Conservation (phyloP, 2,113 vertebrate genomes). For the Camelus bactrianus region DNA sequence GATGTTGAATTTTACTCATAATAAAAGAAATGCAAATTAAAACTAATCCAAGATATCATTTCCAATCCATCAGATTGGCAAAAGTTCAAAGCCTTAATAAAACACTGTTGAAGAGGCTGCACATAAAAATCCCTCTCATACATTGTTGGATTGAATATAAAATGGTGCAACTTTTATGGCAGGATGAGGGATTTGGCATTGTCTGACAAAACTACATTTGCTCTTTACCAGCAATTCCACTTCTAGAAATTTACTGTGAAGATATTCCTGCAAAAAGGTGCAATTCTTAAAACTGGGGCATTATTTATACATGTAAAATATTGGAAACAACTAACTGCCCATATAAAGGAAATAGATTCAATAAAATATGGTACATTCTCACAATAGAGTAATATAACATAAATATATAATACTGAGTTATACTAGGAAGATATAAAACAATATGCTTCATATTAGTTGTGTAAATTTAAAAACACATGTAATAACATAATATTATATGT, state of each 20-base stretch:
- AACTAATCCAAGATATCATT: not conserved
- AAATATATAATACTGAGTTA: not conserved
- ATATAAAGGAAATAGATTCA: not conserved
- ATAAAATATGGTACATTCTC: not conserved
- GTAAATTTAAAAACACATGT: not conserved
- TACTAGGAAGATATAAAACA: not conserved
- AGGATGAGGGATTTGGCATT: not conserved
- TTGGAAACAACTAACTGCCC: not conserved
- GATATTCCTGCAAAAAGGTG: not conserved
- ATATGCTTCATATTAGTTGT: not conserved
- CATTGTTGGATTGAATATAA: not conserved
- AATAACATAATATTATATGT: not conserved
- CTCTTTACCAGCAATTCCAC: not conserved
- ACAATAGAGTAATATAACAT: not conserved
- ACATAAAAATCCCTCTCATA: not conserved
- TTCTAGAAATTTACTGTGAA: not conserved
- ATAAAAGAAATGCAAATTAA: conserved; percentile 37
- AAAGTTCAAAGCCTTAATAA: conserved; percentile 35
- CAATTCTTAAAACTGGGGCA: not conserved
- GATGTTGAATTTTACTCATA: conserved; percentile 15
- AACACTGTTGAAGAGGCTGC: not conserved
- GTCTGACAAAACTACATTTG: not conserved
- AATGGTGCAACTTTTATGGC: not conserved
- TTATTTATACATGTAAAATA: conserved; percentile 5
- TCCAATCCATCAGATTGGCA: not conserved